Evolutionary conservation across 2,113 vertebrate genomes (phyloP).

Genomic region (Hemibagrus wyckioides): DNA sequence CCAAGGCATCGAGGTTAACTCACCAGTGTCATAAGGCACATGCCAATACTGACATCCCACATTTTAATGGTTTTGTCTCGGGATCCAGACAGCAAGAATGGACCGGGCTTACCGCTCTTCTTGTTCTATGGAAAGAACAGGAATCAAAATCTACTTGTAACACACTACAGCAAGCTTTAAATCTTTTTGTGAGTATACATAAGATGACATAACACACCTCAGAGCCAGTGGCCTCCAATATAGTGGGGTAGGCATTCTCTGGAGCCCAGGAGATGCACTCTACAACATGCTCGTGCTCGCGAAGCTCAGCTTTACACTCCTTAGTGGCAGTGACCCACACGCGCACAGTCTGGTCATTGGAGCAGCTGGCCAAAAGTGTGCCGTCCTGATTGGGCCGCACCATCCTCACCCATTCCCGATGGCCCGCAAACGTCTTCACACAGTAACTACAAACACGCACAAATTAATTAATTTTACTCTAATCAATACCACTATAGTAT

Average conservation of each 20-base stretch:
- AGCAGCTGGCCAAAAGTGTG: conserved; percentile 96
- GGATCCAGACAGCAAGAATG: conserved; percentile 97
- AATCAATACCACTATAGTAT: not conserved
- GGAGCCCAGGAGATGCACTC: conserved; percentile 99
- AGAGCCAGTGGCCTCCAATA: conserved; percentile 95
- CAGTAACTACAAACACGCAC: conserved; percentile 80
- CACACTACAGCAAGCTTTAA: not conserved
- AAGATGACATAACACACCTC: conserved; percentile 77
- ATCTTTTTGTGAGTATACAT: not conserved
- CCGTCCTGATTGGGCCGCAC: conserved; percentile 98
- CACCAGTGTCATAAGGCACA: conserved; percentile 99
- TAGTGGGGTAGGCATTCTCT: conserved; percentile 90
- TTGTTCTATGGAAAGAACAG: conserved; percentile 77
- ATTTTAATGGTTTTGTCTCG: conserved; percentile 56
- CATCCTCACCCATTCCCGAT: conserved; percentile 99
- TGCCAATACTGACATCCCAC: conserved; percentile 74
- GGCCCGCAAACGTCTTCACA: conserved; percentile 98
- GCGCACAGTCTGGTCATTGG: conserved; percentile 98
- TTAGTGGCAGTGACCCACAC: conserved; percentile 98
- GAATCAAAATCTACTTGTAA: not conserved
- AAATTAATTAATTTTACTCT: not conserved
- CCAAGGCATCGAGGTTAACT: conserved; percentile 58
- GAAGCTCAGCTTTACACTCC: conserved; percentile 97
- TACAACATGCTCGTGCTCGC: conserved; percentile 98
- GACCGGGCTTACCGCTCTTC: conserved; percentile 97